A percentile compares a stretch with the other conserved stretches of the same genome.
Conservation (phyloP, 2,797 vertebrate species). For the Dallia pectoralis region DNA sequence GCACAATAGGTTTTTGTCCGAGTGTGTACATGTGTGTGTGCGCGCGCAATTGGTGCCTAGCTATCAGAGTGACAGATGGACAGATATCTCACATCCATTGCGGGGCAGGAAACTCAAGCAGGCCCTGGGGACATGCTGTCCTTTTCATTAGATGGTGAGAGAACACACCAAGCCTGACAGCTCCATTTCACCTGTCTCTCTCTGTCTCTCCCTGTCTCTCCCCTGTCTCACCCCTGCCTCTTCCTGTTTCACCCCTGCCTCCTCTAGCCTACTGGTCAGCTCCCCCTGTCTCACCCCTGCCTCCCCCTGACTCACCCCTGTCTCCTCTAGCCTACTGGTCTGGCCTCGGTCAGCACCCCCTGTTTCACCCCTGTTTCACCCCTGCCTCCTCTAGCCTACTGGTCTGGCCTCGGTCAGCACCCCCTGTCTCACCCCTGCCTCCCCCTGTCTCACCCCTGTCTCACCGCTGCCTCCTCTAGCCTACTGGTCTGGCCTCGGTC, state of each 20-base stretch:
- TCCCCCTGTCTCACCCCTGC: too few species aligned
- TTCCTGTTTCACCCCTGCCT: slow-evolving; percentile 10
- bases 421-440: too few species aligned
- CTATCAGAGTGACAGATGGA: slow-evolving; percentile 68
- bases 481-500: too few species aligned
- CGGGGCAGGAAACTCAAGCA: slow-evolving; percentile 73
- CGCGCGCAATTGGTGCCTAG: slow-evolving; percentile 39
- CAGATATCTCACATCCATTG: slow-evolving; percentile 74
- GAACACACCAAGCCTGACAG: slow-evolving; percentile 66
- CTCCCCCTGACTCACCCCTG: too few species aligned
- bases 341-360: too few species aligned
- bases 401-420: too few species aligned
- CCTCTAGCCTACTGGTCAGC: too few species aligned
- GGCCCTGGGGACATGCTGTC: slow-evolving; percentile 70
- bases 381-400: too few species aligned
- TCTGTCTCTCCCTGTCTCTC: slow-evolving; percentile 22
- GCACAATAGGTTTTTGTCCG: background rate
- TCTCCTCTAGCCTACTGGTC: too few species aligned
- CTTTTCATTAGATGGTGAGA: slow-evolving; percentile 70
- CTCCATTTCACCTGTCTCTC: slow-evolving; percentile 64
- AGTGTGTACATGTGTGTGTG: slow-evolving; percentile 22
- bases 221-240: background rate
- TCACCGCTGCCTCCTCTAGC: too few species aligned
- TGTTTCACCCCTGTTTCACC: too few species aligned
- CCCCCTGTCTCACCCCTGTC: too few species aligned